Conservation (phyloP, 2,113 vertebrate genomes). For the Hypanus sabinus region DNA sequence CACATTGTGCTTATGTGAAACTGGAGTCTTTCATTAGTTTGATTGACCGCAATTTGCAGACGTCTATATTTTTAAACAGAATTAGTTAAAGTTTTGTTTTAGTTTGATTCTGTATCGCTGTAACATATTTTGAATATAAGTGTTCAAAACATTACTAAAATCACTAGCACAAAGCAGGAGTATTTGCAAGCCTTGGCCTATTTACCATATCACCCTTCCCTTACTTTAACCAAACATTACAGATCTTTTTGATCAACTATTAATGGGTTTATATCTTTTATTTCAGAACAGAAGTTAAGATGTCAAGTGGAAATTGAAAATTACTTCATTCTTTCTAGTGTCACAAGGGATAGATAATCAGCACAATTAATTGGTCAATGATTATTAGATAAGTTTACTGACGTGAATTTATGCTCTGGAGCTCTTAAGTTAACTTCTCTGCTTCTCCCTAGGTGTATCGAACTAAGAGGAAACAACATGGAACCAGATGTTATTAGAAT, state of each 20-base stretch:
- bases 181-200: not conserved
- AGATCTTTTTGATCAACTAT: too few relatives aligned
- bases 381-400: not conserved
- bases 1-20: not conserved
- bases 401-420: not conserved
- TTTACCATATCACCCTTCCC: too few relatives aligned
- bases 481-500: slow-evolving; percentile 79
- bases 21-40: not conserved
- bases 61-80: not conserved
- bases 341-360: not conserved
- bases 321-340: not conserved
- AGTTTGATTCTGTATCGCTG: too few relatives aligned
- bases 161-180: not conserved
- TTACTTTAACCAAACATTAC: too few relatives aligned
- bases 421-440: slow-evolving; percentile 18
- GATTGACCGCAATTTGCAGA: too few relatives aligned
- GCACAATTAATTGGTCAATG: not conserved
- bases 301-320: not conserved
- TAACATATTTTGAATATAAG: not conserved
- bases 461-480: slow-evolving; percentile 64
- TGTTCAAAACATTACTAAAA: not conserved
- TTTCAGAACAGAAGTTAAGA: too few relatives aligned
- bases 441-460: slow-evolving; percentile 55
- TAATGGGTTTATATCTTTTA: not conserved
- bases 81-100: not conserved